A percentile compares a stretch with the other conserved stretches of the same genome.
Evolutionary conservation across 2,888 invertebrate species (phyloP).

Genomic region (Drosophila anceps): DNA sequence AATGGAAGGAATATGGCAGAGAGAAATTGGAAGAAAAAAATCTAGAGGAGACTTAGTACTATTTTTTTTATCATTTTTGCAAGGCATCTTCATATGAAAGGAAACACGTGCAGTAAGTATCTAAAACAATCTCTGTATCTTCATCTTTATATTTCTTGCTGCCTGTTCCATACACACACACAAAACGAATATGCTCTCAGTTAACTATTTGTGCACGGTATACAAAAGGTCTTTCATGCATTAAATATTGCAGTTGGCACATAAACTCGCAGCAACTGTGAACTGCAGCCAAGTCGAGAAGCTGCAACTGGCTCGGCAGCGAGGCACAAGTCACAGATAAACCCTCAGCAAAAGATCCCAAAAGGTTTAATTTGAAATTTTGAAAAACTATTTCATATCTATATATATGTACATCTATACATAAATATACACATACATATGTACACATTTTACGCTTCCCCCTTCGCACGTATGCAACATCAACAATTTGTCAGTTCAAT

Average conservation of each 20-base stretch:
- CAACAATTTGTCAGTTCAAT: constrained; percentile 20
- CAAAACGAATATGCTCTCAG: background rate
- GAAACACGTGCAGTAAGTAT: too few relatives aligned
- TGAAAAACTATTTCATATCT: background rate
- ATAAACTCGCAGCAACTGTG: constrained; percentile 16
- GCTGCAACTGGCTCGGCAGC: constrained; percentile 21
- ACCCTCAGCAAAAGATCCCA: background rate
- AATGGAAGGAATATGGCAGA: too few relatives aligned
- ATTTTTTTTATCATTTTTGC: too few relatives aligned
- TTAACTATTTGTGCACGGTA: background rate
- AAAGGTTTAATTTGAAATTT: background rate
- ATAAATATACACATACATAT: background rate
- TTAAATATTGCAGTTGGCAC: constrained; percentile 39
- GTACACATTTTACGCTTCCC: background rate
- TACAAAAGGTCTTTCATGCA: constrained; percentile 50
- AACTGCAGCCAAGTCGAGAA: constrained; percentile 23
- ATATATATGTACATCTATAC: background rate
- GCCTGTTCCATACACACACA: background rate
- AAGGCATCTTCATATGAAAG: too few relatives aligned
- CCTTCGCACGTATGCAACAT: background rate
- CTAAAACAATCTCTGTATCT: too few relatives aligned
- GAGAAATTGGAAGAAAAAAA: too few relatives aligned
- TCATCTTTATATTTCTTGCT: too few relatives aligned
- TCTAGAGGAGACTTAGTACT: too few relatives aligned
- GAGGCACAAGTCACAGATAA: background rate